Evolutionary conservation across 2,888 invertebrate genomes (phyloP), one percentile per base, ranked within the genome.

Genomic region (Arrhopalites spinosus): DNA sequence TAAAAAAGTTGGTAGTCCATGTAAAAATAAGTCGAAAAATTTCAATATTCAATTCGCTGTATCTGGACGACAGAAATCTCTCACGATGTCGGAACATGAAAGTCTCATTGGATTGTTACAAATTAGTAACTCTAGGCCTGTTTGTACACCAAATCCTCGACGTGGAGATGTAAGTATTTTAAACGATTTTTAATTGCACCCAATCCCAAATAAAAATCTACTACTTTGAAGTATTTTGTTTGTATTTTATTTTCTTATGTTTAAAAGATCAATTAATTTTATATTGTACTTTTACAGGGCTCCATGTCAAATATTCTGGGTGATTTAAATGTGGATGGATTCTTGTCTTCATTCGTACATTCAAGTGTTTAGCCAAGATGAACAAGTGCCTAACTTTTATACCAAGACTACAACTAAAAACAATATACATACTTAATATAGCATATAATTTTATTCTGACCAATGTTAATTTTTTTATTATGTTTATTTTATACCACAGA

Each of bases 61-160:
- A 15, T 69, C 50, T 15, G 75, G 70, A 64, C 59, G 70, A 15
- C 27, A 70, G 13, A 75, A 75, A 29, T 25, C 45, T 29, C 63
- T 75, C 13, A 70, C 75, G 3, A 13, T 70, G 30, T 70, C 70
- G 3, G 75, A 75, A 27, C 75, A 75, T 61, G 64, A 69, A 47
- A 69, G 75, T 69, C 11, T 75, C 2, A 7, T 75, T 0, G 75
- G 75, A 2, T 27, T 75, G 15, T 64, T 75, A 11, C 74, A 70
- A 50, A 75, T 64, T 30, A 59, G 68, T 2, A 20, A 27, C 1
- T 13, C 50, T 20, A 66, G 64, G n/a, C 11, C 53, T 50, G 2
- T 15, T 50, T 8, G 50, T 50, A 50, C 50, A n/a, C 2, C 50
- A 23, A 20, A 27, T 27, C 15, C 59, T n/a, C 50, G 50, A 5